A percentile compares a stretch with the other conserved stretches of the same genome.
phyloP scores from a whole-genome alignment of 1,140 invertebrate species.

The Sycobia sp. region DNA sequence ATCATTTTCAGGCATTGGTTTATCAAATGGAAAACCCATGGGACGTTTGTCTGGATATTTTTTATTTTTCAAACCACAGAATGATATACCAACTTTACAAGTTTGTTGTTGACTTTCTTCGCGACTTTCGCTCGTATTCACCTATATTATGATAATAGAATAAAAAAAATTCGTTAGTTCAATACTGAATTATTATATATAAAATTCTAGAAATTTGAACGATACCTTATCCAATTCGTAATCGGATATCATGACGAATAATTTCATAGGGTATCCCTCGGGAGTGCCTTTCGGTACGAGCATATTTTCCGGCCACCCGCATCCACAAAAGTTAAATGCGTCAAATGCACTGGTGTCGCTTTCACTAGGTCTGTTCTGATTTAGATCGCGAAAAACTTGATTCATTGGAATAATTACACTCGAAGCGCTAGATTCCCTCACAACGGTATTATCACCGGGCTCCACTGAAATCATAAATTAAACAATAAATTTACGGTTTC shows the following conservation, averaged over 20 bases:
- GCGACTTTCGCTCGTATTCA: conserved; percentile 59
- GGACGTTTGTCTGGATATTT: conserved; percentile 73
- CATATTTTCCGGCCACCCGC: conserved; percentile 88
- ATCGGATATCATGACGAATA: conserved; percentile 84
- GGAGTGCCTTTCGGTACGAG: conserved; percentile 75
- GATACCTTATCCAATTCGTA: conserved; percentile 72
- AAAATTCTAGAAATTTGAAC: too few relatives aligned
- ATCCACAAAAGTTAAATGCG: conserved; percentile 64
- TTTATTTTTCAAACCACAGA: conserved; percentile 75
- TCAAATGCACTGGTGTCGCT: conserved; percentile 24
- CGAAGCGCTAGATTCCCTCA: conserved; percentile 64
- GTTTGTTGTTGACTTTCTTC: too few relatives aligned
- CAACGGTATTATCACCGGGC: conserved; percentile 64
- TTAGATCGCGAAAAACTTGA: conserved; percentile 67
- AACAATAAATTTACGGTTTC: neutral
- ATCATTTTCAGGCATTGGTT: conserved; percentile 61
- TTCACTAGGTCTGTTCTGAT: conserved; percentile 50
- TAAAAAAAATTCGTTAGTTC: too few relatives aligned
- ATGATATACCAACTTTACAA: conserved; percentile 70
- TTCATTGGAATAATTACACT: conserved; percentile 72
- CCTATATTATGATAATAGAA: conserved; percentile 8
- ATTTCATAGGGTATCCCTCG: conserved; percentile 71
- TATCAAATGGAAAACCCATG: conserved; percentile 83
- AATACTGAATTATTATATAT: too few relatives aligned
- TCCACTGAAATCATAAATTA: conserved; percentile 53